phyloP scores from a whole-genome alignment of 2,888 invertebrate genomes.

The Zootermopsis nevadensis region DNA sequence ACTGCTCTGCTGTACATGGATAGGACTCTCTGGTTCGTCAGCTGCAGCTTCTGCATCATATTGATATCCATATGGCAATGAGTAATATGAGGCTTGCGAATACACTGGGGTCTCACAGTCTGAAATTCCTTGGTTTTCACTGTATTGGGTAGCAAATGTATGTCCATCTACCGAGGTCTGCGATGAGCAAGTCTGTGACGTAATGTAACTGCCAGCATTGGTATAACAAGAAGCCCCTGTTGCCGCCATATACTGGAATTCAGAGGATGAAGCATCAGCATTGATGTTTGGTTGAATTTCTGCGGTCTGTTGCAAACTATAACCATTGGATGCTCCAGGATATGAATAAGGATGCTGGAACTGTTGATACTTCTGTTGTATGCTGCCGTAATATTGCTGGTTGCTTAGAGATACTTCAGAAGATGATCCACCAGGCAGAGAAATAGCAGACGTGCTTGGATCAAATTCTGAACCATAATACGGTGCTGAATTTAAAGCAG shows the following conservation, averaged over 20 bases:
- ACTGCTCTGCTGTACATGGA: slow-evolving; percentile 22
- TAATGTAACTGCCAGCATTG: slow-evolving; percentile 65
- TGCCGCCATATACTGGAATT: slow-evolving; percentile 47
- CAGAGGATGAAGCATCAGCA: slow-evolving; percentile 19
- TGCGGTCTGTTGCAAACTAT: not conserved
- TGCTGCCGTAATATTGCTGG: slow-evolving; percentile 9
- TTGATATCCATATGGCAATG: slow-evolving; percentile 66
- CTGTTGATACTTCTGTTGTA: slow-evolving; percentile 3
- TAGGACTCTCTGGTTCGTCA: slow-evolving; percentile 47
- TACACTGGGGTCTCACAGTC: not conserved
- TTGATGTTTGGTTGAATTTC: not conserved
- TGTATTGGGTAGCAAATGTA: slow-evolving; percentile 54
- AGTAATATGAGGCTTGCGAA: slow-evolving; percentile 60
- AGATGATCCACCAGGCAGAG: not conserved
- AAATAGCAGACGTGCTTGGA: not conserved
- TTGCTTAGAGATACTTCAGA: not conserved
- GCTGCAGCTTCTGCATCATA: slow-evolving; percentile 58
- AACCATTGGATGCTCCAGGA: not conserved
- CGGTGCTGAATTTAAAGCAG: not conserved
- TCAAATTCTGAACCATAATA: not conserved
- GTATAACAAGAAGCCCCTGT: slow-evolving; percentile 61
- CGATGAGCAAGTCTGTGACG: slow-evolving; percentile 65
- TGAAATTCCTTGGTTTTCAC: not conserved
- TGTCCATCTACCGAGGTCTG: slow-evolving; percentile 59
- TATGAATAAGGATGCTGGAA: not conserved